phyloP scores from a whole-genome alignment of 30 jellyfish, hydroid and myxozoan species.

The Aurelia aurita complex sp. Pacific region DNA sequence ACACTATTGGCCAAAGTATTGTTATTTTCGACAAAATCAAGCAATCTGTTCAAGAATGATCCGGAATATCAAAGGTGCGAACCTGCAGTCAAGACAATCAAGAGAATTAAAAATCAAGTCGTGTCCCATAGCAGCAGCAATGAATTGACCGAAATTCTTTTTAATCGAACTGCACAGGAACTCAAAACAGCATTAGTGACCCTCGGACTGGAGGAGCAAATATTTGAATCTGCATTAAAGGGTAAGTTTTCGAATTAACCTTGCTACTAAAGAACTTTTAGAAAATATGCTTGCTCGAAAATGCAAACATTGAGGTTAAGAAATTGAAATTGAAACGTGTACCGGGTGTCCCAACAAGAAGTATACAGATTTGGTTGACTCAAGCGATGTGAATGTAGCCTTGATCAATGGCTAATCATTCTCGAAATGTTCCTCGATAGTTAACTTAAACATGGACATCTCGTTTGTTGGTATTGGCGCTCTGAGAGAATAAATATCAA shows the following conservation, averaged over 20 bases:
- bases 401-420: too few species aligned
- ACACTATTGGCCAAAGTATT: conserved; percentile 15
- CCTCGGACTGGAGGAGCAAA: conserved; percentile 7
- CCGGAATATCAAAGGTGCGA: background rate
- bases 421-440: too few species aligned
- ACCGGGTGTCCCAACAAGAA: too few species aligned
- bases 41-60: background rate
- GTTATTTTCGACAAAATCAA: background rate
- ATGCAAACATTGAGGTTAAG: too few species aligned
- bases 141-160: background rate
- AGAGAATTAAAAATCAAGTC: background rate
- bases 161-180: background rate
- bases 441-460: too few species aligned
- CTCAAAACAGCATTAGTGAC: background rate
- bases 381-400: too few species aligned
- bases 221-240: background rate
- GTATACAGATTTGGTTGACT: too few species aligned
- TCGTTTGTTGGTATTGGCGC: too few species aligned
- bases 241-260: background rate
- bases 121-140: background rate
- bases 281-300: too few species aligned
- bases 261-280: background rate
- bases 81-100: conserved; percentile 9
- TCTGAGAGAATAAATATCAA: too few species aligned
- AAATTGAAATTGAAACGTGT: too few species aligned